Conservation (phyloP, 2,113 vertebrate species). For the Neofelis nebulosa region DNA sequence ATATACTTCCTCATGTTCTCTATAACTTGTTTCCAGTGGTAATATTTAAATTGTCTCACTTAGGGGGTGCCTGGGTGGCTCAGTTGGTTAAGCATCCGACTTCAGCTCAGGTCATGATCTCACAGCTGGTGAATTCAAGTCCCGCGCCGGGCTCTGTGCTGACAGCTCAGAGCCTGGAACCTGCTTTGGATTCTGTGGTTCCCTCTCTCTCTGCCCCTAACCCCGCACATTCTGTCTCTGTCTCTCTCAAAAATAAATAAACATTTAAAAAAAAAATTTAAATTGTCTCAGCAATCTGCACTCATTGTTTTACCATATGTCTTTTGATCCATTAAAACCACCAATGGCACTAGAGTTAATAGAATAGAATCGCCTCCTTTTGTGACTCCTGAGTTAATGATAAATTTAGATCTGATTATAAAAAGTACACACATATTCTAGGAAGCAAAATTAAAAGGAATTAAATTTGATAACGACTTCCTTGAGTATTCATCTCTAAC, state of each 20-base stretch:
- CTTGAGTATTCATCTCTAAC: background rate
- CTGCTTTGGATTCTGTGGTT: too few species aligned
- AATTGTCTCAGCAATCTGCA: background rate
- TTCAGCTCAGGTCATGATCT: too few species aligned
- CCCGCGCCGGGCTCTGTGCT: too few species aligned
- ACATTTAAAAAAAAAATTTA: background rate
- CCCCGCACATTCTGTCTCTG: too few species aligned
- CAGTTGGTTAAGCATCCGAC: too few species aligned
- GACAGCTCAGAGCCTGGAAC: too few species aligned
- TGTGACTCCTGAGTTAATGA: background rate
- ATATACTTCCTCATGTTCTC: background rate
- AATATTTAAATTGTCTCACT: background rate
- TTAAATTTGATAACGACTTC: background rate
- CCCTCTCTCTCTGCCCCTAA: too few species aligned
- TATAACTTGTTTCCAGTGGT: background rate
- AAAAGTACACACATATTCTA: background rate
- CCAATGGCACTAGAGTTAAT: background rate
- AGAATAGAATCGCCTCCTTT: background rate
- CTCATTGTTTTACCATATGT: background rate
- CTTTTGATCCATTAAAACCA: background rate
- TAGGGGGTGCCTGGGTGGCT: background rate
- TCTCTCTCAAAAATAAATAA: too few species aligned
- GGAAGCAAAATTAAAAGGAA: background rate
- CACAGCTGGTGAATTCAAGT: too few species aligned
- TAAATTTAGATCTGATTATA: background rate